Evolutionary conservation across 2,113 vertebrate genomes (phyloP).

Genomic region (Oceanites oceanicus): DNA sequence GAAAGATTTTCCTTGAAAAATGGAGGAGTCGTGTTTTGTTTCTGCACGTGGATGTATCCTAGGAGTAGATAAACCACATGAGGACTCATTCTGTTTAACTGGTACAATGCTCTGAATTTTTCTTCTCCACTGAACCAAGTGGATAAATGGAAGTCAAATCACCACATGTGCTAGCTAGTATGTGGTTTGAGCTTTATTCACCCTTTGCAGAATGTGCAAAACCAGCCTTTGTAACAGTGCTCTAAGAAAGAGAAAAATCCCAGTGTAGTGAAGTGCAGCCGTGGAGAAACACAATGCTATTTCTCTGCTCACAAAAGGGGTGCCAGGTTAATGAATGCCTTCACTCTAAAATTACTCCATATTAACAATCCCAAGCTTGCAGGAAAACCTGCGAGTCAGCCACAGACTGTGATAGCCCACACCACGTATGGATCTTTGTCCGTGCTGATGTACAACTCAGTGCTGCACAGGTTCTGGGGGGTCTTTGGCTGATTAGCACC

Average conservation of each 20-base stretch:
- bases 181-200: not conserved
- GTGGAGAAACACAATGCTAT: not conserved
- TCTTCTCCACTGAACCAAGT: not conserved
- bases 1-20: not conserved
- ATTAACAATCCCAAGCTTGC: not conserved
- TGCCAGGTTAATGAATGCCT: not conserved
- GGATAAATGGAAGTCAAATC: not conserved
- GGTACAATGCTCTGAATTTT: not conserved
- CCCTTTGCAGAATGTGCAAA: not conserved
- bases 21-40: not conserved
- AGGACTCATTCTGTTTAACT: not conserved
- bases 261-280: not conserved
- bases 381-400: not conserved
- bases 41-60: not conserved
- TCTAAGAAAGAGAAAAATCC: not conserved
- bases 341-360: not conserved
- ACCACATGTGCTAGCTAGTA: not conserved
- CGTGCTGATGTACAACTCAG: rapidly evolving
- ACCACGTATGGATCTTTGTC: not conserved
- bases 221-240: not conserved
- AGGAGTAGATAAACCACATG: not conserved
- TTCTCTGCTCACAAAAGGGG: not conserved
- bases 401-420: not conserved
- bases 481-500: not conserved
- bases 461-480: not conserved